Evolutionary conservation across 2,888 invertebrate genomes (phyloP), one percentile per base, ranked within the genome.

Genomic region (Rhyacophila evoluta): DNA sequence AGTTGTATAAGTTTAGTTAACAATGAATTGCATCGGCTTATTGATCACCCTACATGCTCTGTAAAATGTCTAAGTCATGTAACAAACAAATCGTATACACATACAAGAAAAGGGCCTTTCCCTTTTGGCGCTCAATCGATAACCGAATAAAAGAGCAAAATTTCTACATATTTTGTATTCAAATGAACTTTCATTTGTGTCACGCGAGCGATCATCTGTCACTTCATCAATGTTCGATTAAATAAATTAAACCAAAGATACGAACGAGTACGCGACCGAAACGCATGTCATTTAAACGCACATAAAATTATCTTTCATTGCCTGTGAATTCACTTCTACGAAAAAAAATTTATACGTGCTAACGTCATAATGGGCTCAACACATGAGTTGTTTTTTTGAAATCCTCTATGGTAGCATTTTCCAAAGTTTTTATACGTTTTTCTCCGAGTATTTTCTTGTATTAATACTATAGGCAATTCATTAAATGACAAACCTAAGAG

Each of bases 101-200:
- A n/a, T n/a, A n/a, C n/a, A 55, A 10, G 3, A 55, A 25, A 55
- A 25, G 55, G 55, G 25, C 55, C 25, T 55, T 55, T 55, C 55
- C 55, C 55, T 55, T 55, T 55, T 55, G 55, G 55, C 25, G 19
- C 19, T 25, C 55, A 55, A 55, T 55, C 55, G 55, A 55, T 55
- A 55, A 55, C 55, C 19, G 19, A 55, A 55, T 55, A 55, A 55
- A 55, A 55, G 55, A 55, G 55, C 55, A 55, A 55, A 55, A 55
- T 55, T 55, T 55, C 55, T 19, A 55, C 55, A 55, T 55, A 55
- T 55, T 55, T 55, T 55, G 55, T 55, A 55, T 55, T 55, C 55
- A 55, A 55, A 55, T 55, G 55, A 55, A 55, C 55, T 55, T 55
- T 55, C 55, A 55, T 55, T 55, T 55, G 25, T 55, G 55, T 55